Evolutionary conservation across 2,797 vertebrate genomes (phyloP).

Genomic region (Knipowitschia caucasica): DNA sequence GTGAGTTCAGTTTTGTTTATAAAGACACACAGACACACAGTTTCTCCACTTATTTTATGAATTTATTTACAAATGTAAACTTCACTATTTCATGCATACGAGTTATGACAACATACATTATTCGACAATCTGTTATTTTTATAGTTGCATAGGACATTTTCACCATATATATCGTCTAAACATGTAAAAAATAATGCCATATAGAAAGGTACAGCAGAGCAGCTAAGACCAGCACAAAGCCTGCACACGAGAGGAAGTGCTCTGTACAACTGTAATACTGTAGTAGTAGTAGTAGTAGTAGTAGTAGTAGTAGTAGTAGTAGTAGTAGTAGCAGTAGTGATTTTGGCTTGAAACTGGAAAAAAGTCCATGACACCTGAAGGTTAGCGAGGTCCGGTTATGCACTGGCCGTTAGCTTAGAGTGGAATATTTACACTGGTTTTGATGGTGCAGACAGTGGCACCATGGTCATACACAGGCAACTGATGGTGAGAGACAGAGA

Average conservation of each 20-base stretch:
- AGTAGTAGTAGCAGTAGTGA: constrained; percentile 92
- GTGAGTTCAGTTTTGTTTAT: neutral
- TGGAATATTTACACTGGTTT: constrained; percentile 76
- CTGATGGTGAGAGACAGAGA: constrained; percentile 76
- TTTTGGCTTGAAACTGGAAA: constrained; percentile 75
- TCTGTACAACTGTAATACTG: constrained; percentile 92
- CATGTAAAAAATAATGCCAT: constrained; percentile 94
- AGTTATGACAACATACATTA: constrained; percentile 90
- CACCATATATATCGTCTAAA: constrained; percentile 98
- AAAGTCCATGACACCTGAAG: constrained; percentile 70
- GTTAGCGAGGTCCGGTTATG: constrained; percentile 76
- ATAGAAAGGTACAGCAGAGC: constrained; percentile 94
- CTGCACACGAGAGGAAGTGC: constrained; percentile 68
- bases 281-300: constrained; percentile 87
- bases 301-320: constrained; percentile 84
- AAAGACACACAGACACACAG: constrained; percentile 19
- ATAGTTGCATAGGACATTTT: constrained; percentile 95
- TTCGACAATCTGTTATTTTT: constrained; percentile 90
- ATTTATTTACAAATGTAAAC: constrained; percentile 99
- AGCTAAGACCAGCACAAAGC: constrained; percentile 84
- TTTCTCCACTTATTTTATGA: constrained; percentile 77
- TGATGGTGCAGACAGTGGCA: constrained; percentile 74
- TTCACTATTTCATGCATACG: constrained; percentile 98
- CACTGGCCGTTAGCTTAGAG: constrained; percentile 82
- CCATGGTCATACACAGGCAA: constrained; percentile 79